phyloP scores from a whole-genome alignment of 2,797 vertebrate genomes.

The Tragopan temminckii region DNA sequence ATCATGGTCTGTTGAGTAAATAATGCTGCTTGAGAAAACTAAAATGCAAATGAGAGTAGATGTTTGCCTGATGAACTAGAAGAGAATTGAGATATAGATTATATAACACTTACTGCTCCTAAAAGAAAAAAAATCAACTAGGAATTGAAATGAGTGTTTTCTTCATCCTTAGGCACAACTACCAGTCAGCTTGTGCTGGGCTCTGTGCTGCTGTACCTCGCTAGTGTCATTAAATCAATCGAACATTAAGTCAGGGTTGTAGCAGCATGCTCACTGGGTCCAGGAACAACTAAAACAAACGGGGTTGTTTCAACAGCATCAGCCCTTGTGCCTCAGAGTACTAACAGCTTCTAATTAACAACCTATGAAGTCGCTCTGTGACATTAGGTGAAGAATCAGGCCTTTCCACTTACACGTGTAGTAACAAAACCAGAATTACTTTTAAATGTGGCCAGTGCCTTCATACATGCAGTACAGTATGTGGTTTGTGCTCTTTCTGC shows the following conservation, averaged over 20 bases:
- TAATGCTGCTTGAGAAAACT: not conserved
- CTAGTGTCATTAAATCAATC: not conserved
- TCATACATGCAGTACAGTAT: fast-evolving
- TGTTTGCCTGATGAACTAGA: not conserved
- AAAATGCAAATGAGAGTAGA: not conserved
- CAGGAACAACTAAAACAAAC: not conserved
- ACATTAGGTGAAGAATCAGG: not conserved
- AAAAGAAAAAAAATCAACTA: not conserved
- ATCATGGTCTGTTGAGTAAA: not conserved
- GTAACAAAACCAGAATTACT: not conserved
- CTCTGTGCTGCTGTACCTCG: not conserved
- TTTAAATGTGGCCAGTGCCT: not conserved
- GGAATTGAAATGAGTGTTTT: not conserved
- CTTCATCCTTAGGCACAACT: not conserved
- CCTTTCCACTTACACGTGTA: not conserved
- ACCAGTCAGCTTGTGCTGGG: not conserved
- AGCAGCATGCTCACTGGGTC: not conserved
- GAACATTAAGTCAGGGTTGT: not conserved
- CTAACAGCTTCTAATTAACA: not conserved
- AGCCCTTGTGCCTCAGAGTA: not conserved
- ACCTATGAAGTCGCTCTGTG: not conserved
- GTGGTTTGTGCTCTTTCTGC: fast-evolving
- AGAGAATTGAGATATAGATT: not conserved
- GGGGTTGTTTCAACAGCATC: not conserved
- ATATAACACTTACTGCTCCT: not conserved